A percentile compares a stretch with the other conserved stretches of the same genome.
Conservation (phyloP, 2,888 invertebrate genomes). For the Vannuccia rotundouncinata region DNA sequence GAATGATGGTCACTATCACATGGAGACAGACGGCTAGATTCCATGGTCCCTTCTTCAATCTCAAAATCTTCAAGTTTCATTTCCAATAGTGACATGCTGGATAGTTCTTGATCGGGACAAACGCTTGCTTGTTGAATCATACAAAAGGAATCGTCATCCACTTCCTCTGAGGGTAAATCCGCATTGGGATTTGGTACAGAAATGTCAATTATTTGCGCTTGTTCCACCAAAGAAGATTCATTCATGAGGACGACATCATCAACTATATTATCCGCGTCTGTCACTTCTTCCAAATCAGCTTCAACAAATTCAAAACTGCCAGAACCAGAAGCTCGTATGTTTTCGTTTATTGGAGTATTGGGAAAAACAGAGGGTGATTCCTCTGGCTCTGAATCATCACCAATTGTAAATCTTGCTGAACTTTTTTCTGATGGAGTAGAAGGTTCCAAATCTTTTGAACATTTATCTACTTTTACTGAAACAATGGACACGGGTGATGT, state of each 20-base stretch:
- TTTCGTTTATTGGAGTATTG: background rate
- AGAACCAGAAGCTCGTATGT: background rate
- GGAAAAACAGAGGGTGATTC: background rate
- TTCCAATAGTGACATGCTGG: background rate
- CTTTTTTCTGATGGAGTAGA: background rate
- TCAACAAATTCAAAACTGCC: constrained; percentile 17
- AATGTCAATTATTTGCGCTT: background rate
- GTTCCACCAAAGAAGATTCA: background rate
- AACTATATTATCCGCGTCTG: background rate
- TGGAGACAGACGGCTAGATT: background rate
- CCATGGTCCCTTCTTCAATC: background rate
- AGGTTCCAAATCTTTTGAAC: background rate
- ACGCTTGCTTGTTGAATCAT: constrained; percentile 6
- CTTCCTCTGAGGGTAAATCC: background rate
- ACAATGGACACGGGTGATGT: background rate
- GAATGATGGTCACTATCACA: constrained; percentile 26
- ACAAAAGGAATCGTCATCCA: background rate
- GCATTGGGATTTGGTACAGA: background rate
- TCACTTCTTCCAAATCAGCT: background rate
- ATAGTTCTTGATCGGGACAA: background rate
- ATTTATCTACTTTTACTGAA: background rate
- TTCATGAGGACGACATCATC: background rate
- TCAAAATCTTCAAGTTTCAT: constrained; percentile 17
- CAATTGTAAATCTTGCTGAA: background rate
- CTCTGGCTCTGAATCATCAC: background rate